These are phyloP conservation scores for Zosterops lateralis DNA, from an alignment of 2,113 vertebrate genomes.

Conservation along the genomic window DNA sequence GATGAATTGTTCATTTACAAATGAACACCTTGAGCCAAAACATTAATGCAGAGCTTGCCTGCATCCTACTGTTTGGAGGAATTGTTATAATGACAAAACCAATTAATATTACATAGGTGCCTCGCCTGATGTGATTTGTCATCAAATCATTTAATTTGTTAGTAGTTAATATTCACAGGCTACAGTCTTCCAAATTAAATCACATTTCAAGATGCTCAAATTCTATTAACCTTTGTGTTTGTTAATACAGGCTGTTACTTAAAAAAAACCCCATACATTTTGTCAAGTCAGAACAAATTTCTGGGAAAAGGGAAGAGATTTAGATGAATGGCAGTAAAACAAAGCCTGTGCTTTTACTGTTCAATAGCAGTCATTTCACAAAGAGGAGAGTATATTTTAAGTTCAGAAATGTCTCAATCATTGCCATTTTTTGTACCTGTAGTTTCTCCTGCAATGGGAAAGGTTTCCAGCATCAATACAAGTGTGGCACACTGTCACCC, in stretches of 20 bases:
- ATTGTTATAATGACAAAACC: slow-evolving; percentile 6
- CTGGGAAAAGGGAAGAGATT: background rate
- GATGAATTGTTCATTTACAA: slow-evolving; percentile 64
- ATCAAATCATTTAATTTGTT: slow-evolving; percentile 55
- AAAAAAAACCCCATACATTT: background rate
- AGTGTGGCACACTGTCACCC: background rate
- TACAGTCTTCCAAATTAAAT: slow-evolving; percentile 56
- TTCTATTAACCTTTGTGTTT: slow-evolving; percentile 55
- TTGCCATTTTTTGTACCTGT: background rate
- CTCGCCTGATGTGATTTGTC: slow-evolving; percentile 39
- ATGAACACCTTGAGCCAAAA: slow-evolving; percentile 54
- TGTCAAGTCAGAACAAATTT: background rate
- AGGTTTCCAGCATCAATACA: background rate
- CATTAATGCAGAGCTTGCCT: slow-evolving; percentile 1
- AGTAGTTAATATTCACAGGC: slow-evolving; percentile 47
- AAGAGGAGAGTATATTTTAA: background rate
- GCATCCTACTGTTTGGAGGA: slow-evolving; percentile 1
- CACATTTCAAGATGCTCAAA: slow-evolving; percentile 53
- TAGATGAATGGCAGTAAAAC: background rate
- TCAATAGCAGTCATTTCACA: background rate
- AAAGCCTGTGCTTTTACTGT: background rate
- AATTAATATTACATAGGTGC: slow-evolving; percentile 5
- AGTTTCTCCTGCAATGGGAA: background rate
- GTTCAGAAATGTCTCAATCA: background rate
- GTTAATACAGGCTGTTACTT: slow-evolving; percentile 18